phyloP scores from a whole-genome alignment of 1,140 invertebrate species.

The Atta texana region DNA sequence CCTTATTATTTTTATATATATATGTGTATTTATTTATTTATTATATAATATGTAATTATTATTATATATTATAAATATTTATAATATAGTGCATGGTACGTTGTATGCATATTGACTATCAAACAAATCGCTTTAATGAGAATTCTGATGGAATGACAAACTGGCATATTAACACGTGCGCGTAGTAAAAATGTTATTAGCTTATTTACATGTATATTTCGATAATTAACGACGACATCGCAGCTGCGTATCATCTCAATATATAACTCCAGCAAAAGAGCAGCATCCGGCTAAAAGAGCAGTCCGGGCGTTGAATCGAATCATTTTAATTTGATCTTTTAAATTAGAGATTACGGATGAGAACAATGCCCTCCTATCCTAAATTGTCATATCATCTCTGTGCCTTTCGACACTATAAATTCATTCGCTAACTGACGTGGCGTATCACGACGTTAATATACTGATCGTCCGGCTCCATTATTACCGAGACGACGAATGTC shows the following conservation, averaged over 20 bases:
- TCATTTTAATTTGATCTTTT: slow-evolving; percentile 71
- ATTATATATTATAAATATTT: slow-evolving; percentile 22
- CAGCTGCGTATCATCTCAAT: neutral
- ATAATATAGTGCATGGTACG: neutral
- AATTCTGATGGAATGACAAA: slow-evolving; percentile 15
- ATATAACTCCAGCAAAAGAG: neutral
- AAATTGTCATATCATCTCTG: neutral
- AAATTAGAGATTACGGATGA: slow-evolving; percentile 61
- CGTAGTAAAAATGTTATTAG: slow-evolving; percentile 69
- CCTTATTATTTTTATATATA: neutral
- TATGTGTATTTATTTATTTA: neutral
- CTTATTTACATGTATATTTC: slow-evolving; percentile 57
- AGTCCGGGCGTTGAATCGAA: slow-evolving; percentile 34
- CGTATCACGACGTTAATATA: slow-evolving; percentile 45
- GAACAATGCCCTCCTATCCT: slow-evolving; percentile 3
- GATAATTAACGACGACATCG: slow-evolving; percentile 35
- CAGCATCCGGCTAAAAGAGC: slow-evolving; percentile 47
- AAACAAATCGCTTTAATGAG: slow-evolving; percentile 17
- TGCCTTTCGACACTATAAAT: slow-evolving; percentile 20
- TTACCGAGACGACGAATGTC: slow-evolving; percentile 45
- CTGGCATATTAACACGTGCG: slow-evolving; percentile 15
- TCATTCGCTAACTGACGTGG: slow-evolving; percentile 34
- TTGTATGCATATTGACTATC: slow-evolving; percentile 9
- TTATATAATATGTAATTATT: slow-evolving; percentile 21
- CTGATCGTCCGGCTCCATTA: slow-evolving; percentile 28